Percentiles rank a stretch among this genome's conserved stretches.
Conservation (phyloP, 2,888 invertebrate species). For the Reticulitermes lucifugus region DNA sequence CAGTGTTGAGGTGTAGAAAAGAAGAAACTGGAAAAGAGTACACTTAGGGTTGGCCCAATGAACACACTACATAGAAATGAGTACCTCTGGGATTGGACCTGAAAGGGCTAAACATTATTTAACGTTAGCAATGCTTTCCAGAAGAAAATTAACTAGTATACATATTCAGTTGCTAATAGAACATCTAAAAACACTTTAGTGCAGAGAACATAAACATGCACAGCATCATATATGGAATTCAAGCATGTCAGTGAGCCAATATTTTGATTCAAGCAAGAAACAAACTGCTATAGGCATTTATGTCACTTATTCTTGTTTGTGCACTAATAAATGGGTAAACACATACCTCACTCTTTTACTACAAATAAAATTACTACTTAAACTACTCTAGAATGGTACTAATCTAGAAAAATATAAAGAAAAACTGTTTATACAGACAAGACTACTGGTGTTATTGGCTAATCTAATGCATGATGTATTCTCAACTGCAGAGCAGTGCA, state of each 20-base stretch:
- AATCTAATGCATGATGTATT: constrained; percentile 10
- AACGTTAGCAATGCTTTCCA: background rate
- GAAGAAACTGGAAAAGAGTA: too few species aligned
- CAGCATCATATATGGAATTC: background rate
- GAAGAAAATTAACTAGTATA: background rate
- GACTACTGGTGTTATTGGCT: background rate
- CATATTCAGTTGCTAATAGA: background rate
- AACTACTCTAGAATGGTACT: background rate
- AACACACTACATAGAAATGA: too few species aligned
- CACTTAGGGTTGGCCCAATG: too few species aligned
- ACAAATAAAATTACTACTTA: background rate
- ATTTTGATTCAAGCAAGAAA: background rate
- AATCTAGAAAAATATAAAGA: background rate
- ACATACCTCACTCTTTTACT: background rate
- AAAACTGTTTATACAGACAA: too few species aligned
- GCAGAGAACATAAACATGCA: constrained; percentile 24
- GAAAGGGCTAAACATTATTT: background rate
- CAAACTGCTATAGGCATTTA: background rate
- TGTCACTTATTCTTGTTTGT: background rate
- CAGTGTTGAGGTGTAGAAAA: too few species aligned
- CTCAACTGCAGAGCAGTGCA: constrained; percentile 30
- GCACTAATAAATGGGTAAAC: background rate
- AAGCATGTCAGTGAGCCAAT: constrained; percentile 17
- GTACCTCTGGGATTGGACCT: too few species aligned
- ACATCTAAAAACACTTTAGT: background rate